phyloP scores from a whole-genome alignment of 1,140 invertebrate genomes.

The Brachionus rubens region DNA sequence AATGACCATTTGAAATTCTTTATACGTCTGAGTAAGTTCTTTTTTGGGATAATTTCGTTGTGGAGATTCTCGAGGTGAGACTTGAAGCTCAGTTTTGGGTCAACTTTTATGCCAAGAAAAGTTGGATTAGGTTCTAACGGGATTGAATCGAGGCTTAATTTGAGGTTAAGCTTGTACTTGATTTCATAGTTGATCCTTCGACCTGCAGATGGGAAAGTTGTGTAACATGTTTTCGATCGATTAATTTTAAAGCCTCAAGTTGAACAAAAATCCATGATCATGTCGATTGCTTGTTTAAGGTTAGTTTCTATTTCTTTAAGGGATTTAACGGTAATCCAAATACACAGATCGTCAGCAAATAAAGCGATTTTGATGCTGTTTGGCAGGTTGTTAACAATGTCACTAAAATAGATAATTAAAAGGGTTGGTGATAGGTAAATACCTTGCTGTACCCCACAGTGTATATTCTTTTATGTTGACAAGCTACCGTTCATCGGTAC shows the following conservation, averaged over 20 bases:
- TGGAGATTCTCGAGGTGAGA: background rate
- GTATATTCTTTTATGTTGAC: slow-evolving; percentile 21
- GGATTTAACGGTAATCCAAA: slow-evolving; percentile 1
- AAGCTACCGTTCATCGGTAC: background rate
- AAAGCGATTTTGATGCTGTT: slow-evolving; percentile 9
- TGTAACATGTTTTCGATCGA: background rate
- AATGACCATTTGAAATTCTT: too few species aligned
- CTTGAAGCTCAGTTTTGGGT: slow-evolving; percentile 19
- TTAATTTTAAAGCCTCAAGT: background rate
- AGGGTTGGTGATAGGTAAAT: slow-evolving; percentile 12
- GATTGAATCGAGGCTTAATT: background rate
- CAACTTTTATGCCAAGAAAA: slow-evolving; percentile 1
- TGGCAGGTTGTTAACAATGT: background rate
- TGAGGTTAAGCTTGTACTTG: background rate
- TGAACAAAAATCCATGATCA: background rate
- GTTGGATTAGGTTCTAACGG: slow-evolving; percentile 29
- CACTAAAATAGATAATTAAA: slow-evolving; percentile 31
- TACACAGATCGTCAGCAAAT: slow-evolving; percentile 17
- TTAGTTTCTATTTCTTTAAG: slow-evolving; percentile 5
- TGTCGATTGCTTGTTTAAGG: background rate
- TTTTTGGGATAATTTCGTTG: slow-evolving; percentile 5
- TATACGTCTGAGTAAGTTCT: background rate
- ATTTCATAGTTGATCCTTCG: background rate
- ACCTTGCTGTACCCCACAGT: slow-evolving; percentile 41
- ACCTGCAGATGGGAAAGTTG: slow-evolving; percentile 2